Evolutionary conservation across 2,888 invertebrate genomes (phyloP).

Genomic region (Drosophila maculinotata): DNA sequence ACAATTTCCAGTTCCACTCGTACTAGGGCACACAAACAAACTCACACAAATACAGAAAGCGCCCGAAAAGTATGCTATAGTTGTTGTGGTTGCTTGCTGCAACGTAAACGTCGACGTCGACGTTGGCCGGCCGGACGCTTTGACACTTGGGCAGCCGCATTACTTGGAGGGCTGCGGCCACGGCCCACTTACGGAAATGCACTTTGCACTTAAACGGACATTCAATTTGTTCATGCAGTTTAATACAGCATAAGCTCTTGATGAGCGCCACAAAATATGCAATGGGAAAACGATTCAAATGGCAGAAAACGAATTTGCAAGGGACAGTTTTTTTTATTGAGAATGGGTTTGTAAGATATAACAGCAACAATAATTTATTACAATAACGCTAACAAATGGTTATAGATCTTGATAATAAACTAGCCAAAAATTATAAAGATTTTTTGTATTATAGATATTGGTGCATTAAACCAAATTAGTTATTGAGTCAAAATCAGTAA

Average conservation of each 20-base stretch:
- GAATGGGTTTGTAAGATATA: too few species aligned
- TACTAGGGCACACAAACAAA: constrained; percentile 41
- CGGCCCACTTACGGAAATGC: constrained; percentile 63
- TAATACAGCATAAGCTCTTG: constrained; percentile 14
- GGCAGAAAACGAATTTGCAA: background rate
- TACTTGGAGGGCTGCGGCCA: constrained; percentile 54
- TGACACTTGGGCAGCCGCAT: constrained; percentile 74
- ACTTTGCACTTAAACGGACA: constrained; percentile 59
- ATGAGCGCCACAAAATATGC: constrained; percentile 3
- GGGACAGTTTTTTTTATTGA: too few species aligned
- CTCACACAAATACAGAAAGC: constrained; percentile 8
- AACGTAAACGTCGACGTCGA: constrained; percentile 11
- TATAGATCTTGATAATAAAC: too few species aligned
- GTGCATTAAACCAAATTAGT: too few species aligned
- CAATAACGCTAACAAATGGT: too few species aligned
- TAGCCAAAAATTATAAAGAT: too few species aligned
- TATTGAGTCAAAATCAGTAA: too few species aligned
- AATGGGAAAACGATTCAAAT: background rate
- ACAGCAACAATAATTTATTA: too few species aligned
- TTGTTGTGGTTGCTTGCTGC: constrained; percentile 28
- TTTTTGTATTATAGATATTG: too few species aligned
- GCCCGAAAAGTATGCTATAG: constrained; percentile 66
- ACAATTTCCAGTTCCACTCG: constrained; percentile 66
- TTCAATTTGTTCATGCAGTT: constrained; percentile 37
- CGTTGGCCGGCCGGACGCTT: constrained; percentile 54